phyloP scores from a whole-genome alignment of 2,888 invertebrate genomes.

The Folsomia manolachei region DNA sequence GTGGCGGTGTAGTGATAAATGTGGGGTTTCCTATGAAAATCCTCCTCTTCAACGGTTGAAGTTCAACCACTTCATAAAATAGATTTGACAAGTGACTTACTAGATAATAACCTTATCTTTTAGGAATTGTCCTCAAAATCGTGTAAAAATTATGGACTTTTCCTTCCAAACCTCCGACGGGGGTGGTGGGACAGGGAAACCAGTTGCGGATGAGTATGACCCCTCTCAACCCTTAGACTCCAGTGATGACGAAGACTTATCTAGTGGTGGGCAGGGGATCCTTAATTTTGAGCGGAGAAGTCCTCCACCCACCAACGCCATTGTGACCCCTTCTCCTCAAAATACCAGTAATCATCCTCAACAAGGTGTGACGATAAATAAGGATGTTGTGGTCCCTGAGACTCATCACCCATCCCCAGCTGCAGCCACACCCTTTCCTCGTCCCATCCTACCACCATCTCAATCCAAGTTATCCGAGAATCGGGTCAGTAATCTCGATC shows the following conservation, averaged over 20 bases:
- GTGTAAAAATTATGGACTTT: conserved; percentile 1
- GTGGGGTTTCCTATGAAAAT: too few species aligned
- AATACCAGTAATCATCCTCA: background rate
- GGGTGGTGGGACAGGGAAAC: background rate
- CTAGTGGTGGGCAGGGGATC: conserved; percentile 2
- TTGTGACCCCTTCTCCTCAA: background rate
- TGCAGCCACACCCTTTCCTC: background rate
- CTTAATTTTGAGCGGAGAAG: conserved; percentile 11
- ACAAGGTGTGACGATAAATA: background rate
- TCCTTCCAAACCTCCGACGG: background rate
- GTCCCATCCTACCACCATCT: background rate
- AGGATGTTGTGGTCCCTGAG: conserved; percentile 2
- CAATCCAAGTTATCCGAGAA: background rate
- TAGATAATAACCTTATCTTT: too few species aligned
- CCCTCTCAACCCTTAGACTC: conserved; percentile 50
- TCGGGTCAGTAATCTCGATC: background rate
- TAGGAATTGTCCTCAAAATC: background rate
- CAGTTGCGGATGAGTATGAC: conserved; percentile 43
- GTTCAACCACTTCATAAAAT: too few species aligned
- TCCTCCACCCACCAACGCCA: background rate
- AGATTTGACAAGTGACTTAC: too few species aligned
- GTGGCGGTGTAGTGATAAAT: too few species aligned
- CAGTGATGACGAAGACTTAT: conserved; percentile 49
- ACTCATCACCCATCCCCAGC: background rate
- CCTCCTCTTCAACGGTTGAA: too few species aligned